Conservation (phyloP, 2,888 invertebrate genomes). For the Oxytorus armatus region DNA sequence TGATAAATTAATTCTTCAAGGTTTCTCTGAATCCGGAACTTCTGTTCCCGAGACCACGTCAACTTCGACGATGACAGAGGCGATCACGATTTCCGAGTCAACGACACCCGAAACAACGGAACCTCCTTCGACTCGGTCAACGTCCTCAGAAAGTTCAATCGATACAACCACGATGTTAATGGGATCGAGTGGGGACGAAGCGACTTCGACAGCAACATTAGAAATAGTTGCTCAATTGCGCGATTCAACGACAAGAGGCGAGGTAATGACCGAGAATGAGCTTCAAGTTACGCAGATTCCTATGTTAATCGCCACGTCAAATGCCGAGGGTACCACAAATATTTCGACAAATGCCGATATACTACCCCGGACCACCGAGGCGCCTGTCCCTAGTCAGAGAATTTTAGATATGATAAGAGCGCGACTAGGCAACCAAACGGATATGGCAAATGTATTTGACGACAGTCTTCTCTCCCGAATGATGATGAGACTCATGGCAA, state of each 20-base stretch:
- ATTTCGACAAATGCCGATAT: constrained; percentile 38
- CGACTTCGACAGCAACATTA: constrained; percentile 54
- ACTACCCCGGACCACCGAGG: constrained; percentile 48
- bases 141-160: constrained; percentile 13
- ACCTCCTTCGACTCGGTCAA: constrained; percentile 9
- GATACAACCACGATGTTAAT: constrained; percentile 24
- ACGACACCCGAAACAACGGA: constrained; percentile 51
- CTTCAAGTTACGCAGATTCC: constrained; percentile 45
- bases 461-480: constrained; percentile 64
- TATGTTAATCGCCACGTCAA: constrained; percentile 52
- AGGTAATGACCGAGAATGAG: constrained; percentile 63
- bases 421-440: constrained; percentile 49
- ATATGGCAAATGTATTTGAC: constrained; percentile 44
- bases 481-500: constrained; percentile 69
- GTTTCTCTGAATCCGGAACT: constrained; percentile 46
- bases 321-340: constrained; percentile 60
- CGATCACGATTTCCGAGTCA: constrained; percentile 30
- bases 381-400: constrained; percentile 22
- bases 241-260: constrained; percentile 58
- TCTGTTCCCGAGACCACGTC: constrained; percentile 54
- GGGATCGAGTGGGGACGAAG: constrained; percentile 45
- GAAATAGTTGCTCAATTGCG: constrained; percentile 64
- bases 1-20: constrained; percentile 22
- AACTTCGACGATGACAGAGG: constrained; percentile 51
- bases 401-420: constrained; percentile 52